Evolutionary conservation across 2,113 vertebrate genomes (phyloP), one percentile per base, ranked within the genome.

Genomic region (Sprattus sprattus): DNA sequence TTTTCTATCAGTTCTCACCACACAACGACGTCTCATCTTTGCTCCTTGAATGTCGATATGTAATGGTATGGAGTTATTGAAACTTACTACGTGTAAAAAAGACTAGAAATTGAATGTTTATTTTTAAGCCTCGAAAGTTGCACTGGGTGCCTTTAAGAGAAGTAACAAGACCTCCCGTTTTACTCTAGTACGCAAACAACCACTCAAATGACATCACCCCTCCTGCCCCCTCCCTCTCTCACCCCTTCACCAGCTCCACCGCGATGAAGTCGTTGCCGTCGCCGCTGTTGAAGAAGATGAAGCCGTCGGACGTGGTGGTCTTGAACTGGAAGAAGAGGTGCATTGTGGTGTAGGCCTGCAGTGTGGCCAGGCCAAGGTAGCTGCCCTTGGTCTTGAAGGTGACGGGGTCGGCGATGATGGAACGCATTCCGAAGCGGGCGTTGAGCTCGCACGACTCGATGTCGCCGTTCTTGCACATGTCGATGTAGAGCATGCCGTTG

Each of bases 261-360:
- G 98, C 98, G 0, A 99, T 99, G 20, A 99, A 99, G 89, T 99
- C 98, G 0, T 93, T 95, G 3, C 95, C 95, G 9, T 95, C 95
- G 20, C 95, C 95, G 25, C 94, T 95, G 91, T 99, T 99, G 91
- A 99, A 99, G 82, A 99, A 95, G 89, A 99, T 97, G 93, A 99
- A 99, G 4, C 98, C 98, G 1, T 99, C 98, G 0, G 97, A 92
- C 0, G 97, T 98, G 2, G 97, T 99, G 90, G 97, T 99, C 92
- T 99, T 99, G 92, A 99, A 99, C 94, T 99, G 98, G 87, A 99
- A 99, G 94, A 99, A 99, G 88, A 99, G 97, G 92, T 99, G 97
- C 98, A 99, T 99, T 32, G 97, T 98, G 75, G 96, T 97, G 8
- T 99, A 99, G 3, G 98, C 98, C 93, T 99, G 98, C 84, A 99